Conservation (phyloP, 2,113 vertebrate genomes). For the Cygnus atratus region DNA sequence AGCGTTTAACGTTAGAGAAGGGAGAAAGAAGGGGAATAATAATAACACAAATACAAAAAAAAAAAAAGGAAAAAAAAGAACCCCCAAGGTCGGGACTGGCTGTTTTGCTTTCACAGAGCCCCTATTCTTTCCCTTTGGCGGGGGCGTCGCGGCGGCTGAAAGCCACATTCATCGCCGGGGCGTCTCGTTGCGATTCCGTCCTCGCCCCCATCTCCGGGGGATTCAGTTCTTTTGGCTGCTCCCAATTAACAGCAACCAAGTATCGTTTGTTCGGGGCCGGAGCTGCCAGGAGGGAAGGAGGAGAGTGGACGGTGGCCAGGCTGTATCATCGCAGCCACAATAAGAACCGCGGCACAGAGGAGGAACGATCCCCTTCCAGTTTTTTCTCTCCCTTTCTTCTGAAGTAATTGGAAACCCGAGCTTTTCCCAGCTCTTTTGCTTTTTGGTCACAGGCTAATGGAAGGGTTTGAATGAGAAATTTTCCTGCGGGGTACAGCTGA, state of each 20-base stretch:
- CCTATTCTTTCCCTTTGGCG: conserved; percentile 40
- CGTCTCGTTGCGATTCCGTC: conserved; percentile 42
- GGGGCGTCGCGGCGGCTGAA: conserved; percentile 58
- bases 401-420: conserved; percentile 44
- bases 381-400: conserved; percentile 25
- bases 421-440: conserved; percentile 12
- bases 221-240: conserved; percentile 59
- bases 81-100: conserved; percentile 68
- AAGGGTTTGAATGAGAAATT: conserved; percentile 45
- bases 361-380: conserved; percentile 30
- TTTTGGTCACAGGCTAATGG: background rate
- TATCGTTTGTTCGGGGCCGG: conserved; percentile 31
- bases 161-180: conserved; percentile 64
- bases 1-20: conserved; percentile 62
- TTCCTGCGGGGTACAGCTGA: background rate
- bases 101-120: conserved; percentile 62
- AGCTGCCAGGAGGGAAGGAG: conserved; percentile 33
- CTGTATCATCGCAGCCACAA: conserved; percentile 35
- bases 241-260: conserved; percentile 50
- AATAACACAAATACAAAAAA: background rate
- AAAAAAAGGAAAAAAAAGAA: background rate
- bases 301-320: conserved; percentile 24
- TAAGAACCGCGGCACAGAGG: background rate
- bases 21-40: background rate
- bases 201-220: conserved; percentile 24